Conservation (phyloP, 2,888 invertebrate genomes). For the Pseudococcus viburni region DNA sequence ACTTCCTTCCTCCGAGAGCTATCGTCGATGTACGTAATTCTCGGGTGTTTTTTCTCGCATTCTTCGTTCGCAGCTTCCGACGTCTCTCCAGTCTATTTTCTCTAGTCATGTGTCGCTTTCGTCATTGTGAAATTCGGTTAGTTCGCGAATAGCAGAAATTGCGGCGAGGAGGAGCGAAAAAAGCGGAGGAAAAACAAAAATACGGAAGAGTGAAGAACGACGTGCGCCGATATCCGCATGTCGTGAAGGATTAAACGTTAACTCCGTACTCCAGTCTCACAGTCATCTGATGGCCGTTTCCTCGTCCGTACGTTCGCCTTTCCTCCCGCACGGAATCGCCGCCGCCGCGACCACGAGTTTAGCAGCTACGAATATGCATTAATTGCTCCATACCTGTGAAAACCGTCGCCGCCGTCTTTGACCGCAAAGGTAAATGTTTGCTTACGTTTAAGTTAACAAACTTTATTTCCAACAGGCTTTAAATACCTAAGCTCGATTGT, state of each 20-base stretch:
- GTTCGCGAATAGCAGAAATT: slow-evolving; percentile 15
- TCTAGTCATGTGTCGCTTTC: slow-evolving; percentile 53
- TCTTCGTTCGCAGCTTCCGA: background rate
- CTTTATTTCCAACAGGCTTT: background rate
- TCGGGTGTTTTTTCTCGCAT: slow-evolving; percentile 25
- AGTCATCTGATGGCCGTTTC: slow-evolving; percentile 63
- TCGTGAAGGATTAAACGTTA: slow-evolving; percentile 62
- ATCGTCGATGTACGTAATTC: slow-evolving; percentile 27
- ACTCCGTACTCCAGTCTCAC: slow-evolving; percentile 52
- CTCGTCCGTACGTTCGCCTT: slow-evolving; percentile 62
- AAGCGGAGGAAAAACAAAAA: slow-evolving; percentile 13
- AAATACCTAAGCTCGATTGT: background rate
- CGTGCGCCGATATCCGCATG: slow-evolving; percentile 67
- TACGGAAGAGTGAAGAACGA: slow-evolving; percentile 58
- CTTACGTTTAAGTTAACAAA: slow-evolving; percentile 14
- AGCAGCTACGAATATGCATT: slow-evolving; percentile 46
- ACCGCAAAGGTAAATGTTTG: slow-evolving; percentile 52
- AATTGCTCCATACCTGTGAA: slow-evolving; percentile 40
- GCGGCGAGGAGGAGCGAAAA: background rate
- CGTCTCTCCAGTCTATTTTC: background rate
- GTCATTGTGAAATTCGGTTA: slow-evolving; percentile 51
- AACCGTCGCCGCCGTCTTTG: slow-evolving; percentile 18
- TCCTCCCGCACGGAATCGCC: slow-evolving; percentile 55
- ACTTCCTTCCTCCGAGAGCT: background rate
- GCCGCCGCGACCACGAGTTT: slow-evolving; percentile 60